Conservation (phyloP, 2,888 invertebrate species). For the Cetonia aurata region DNA sequence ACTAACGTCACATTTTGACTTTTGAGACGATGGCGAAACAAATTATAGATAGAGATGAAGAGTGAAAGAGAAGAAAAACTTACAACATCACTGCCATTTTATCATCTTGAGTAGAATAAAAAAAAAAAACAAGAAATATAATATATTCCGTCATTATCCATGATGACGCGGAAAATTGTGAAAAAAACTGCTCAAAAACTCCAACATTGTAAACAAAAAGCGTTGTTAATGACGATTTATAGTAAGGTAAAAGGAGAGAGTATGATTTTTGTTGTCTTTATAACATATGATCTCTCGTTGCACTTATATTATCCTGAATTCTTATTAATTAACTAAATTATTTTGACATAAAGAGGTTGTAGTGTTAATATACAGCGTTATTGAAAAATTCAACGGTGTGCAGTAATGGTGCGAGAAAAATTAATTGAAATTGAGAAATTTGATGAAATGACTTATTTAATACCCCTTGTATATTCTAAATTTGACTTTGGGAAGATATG, state of each 20-base stretch:
- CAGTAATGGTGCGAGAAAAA: too few relatives aligned
- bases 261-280: slow-evolving; percentile 22
- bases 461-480: too few relatives aligned
- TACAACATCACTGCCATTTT: slow-evolving; percentile 61
- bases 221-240: slow-evolving; percentile 46
- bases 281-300: slow-evolving; percentile 59
- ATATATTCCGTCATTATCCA: slow-evolving; percentile 53
- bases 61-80: slow-evolving; percentile 22
- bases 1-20: neutral
- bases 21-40: slow-evolving; percentile 13
- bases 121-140: neutral
- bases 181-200: slow-evolving; percentile 55
- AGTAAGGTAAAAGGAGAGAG: slow-evolving; percentile 12
- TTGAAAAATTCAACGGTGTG: slow-evolving; percentile 8
- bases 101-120: slow-evolving; percentile 55
- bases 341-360: too few relatives aligned
- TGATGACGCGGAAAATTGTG: slow-evolving; percentile 50
- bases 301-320: slow-evolving; percentile 53
- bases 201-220: slow-evolving; percentile 42
- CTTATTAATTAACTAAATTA: slow-evolving; percentile 35
- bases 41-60: slow-evolving; percentile 1
- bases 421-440: too few relatives aligned
- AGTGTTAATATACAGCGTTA: slow-evolving; percentile 13
- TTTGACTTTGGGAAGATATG: too few relatives aligned
- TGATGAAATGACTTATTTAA: too few relatives aligned